Conservation (phyloP, 30 jellyfish, hydroid and myxozoan species). For the Cassiopea andromeda region DNA sequence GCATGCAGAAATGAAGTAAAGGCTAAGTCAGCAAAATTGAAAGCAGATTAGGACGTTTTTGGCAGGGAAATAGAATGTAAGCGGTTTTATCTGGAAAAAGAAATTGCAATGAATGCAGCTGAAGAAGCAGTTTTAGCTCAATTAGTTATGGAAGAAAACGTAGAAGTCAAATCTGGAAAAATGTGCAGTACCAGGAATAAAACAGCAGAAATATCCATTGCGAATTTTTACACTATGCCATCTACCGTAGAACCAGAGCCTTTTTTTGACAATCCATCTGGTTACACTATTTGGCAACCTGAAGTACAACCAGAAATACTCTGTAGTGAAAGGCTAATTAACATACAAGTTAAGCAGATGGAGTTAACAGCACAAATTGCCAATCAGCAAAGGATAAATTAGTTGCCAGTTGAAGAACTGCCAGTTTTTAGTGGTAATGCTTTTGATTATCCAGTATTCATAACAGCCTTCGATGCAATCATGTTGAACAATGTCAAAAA, state of each 20-base stretch:
- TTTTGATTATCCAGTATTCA: constrained; percentile 48
- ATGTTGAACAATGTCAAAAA: background rate
- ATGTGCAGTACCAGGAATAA: constrained; percentile 12
- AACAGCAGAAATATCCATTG: background rate
- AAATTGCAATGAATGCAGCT: constrained; percentile 26
- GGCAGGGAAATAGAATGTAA: constrained; percentile 15
- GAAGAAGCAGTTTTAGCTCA: constrained; percentile 19
- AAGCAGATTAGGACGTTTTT: constrained; percentile 9
- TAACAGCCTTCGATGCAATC: constrained; percentile 40
- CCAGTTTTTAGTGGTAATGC: constrained; percentile 29
- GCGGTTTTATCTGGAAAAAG: constrained; percentile 36
- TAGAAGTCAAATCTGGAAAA: background rate
- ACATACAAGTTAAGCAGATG: constrained; percentile 29
- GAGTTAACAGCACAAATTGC: constrained; percentile 12
- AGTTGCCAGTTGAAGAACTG: constrained; percentile 43
- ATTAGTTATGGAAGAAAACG: constrained; percentile 16
- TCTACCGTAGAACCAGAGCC: background rate
- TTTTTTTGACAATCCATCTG: background rate
- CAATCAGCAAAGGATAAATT: constrained; percentile 23
- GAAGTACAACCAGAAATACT: constrained; percentile 37
- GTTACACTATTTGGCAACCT: constrained; percentile 6
- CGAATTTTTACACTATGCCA: background rate
- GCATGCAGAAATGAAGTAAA: constrained; percentile 20
- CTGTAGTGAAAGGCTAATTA: constrained; percentile 7
- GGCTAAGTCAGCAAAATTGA: constrained; percentile 24